Conservation (phyloP, 2,797 vertebrate species). For the Eulemur coronatus region DNA sequence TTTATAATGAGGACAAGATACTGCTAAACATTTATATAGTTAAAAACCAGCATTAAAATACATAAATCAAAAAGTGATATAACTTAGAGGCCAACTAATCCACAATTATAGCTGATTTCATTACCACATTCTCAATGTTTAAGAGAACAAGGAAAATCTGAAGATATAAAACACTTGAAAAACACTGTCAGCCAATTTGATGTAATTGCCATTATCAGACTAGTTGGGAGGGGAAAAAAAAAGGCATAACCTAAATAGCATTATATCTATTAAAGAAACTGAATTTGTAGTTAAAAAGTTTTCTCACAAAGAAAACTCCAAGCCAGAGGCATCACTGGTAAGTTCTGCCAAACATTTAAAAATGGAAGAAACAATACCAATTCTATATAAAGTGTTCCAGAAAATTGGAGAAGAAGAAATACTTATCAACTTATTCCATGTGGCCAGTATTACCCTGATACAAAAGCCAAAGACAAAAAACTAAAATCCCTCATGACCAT, state of each 20-base stretch:
- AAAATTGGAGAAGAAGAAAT: background rate
- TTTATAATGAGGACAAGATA: background rate
- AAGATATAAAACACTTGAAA: background rate
- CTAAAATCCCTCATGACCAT: background rate
- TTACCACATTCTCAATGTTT: background rate
- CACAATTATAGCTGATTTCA: background rate
- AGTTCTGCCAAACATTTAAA: background rate
- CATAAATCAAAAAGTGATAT: background rate
- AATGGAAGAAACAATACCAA: background rate
- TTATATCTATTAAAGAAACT: background rate
- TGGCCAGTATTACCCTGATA: background rate
- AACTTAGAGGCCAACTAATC: background rate
- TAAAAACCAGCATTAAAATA: background rate
- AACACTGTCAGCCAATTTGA: background rate
- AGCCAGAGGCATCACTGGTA: background rate
- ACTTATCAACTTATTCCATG: background rate
- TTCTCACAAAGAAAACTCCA: background rate
- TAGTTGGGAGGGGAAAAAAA: background rate
- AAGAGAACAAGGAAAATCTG: background rate
- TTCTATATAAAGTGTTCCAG: background rate
- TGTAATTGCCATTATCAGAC: background rate
- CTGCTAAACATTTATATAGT: background rate
- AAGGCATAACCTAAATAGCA: background rate
- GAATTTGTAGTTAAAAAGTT: background rate
- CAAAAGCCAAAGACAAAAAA: background rate